Percentiles rank a stretch among this genome's conserved stretches.
Conservation (phyloP, 2,888 invertebrate genomes). For the Dryadula phaetusa region DNA sequence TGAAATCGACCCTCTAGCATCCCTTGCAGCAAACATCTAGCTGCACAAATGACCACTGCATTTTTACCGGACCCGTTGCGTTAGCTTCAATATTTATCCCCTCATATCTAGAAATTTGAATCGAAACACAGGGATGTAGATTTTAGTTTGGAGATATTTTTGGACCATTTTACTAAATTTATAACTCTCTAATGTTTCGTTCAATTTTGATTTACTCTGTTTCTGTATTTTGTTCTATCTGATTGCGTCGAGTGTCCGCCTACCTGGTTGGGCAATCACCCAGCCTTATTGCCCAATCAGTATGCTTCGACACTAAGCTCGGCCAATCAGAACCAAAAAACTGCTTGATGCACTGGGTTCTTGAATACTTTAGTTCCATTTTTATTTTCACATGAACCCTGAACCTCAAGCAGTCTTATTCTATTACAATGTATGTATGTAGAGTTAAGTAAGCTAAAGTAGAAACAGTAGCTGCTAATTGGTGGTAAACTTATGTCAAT, state of each 20-base stretch:
- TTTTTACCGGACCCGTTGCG: constrained; percentile 72
- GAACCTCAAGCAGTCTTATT: constrained; percentile 64
- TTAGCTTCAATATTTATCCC: constrained; percentile 55
- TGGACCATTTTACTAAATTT: constrained; percentile 75
- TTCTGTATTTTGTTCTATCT: constrained; percentile 61
- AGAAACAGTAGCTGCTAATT: constrained; percentile 75
- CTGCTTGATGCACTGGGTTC: constrained; percentile 68
- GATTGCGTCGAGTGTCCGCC: constrained; percentile 80
- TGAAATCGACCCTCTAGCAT: constrained; percentile 60
- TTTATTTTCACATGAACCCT: constrained; percentile 61
- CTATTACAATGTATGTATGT: constrained; percentile 82
- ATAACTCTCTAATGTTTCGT: constrained; percentile 47
- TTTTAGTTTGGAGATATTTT: constrained; percentile 78
- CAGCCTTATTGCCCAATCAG: constrained; percentile 90
- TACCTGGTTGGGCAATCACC: constrained; percentile 88
- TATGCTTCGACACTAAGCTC: constrained; percentile 74
- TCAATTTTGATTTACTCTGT: constrained; percentile 48
- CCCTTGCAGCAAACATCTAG: constrained; percentile 71
- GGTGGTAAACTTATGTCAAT: constrained; percentile 84
- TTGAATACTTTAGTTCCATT: constrained; percentile 54
- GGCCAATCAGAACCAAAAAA: constrained; percentile 67
- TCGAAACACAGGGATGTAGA: constrained; percentile 79
- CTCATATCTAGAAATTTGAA: constrained; percentile 61
- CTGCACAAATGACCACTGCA: constrained; percentile 73
- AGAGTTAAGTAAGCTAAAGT: constrained; percentile 79